These are phyloP conservation scores for Aethes cnicana DNA, from an alignment of 2,888 invertebrate genomes.

Conservation along the genomic window DNA sequence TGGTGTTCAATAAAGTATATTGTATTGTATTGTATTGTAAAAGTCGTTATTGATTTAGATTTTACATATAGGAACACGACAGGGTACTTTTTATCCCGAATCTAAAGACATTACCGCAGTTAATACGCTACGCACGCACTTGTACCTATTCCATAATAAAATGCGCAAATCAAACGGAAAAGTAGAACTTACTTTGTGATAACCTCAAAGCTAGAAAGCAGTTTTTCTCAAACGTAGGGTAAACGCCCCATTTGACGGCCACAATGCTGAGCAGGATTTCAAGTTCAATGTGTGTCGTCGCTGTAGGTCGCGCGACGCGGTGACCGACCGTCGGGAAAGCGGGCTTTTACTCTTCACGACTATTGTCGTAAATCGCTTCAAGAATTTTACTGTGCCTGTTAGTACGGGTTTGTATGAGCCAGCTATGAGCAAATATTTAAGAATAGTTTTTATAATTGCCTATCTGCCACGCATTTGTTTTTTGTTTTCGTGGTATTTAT, in stretches of 20 bases:
- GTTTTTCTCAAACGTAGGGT: slow-evolving; percentile 30
- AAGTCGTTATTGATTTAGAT: too few relatives aligned
- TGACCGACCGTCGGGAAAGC: slow-evolving; percentile 67
- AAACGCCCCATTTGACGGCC: slow-evolving; percentile 40
- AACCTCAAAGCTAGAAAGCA: slow-evolving; percentile 28
- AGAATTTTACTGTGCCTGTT: slow-evolving; percentile 14
- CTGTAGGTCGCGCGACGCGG: slow-evolving; percentile 71
- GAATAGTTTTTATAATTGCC: too few relatives aligned
- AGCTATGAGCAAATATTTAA: too few relatives aligned
- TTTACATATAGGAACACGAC: too few relatives aligned
- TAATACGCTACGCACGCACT: too few relatives aligned
- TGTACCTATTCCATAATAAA: too few relatives aligned
- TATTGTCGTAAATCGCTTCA: slow-evolving; percentile 45
- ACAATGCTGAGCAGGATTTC: slow-evolving; percentile 63
- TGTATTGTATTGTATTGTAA: too few relatives aligned
- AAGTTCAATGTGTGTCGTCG: slow-evolving; percentile 67
- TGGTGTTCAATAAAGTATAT: too few relatives aligned
- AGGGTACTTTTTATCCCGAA: too few relatives aligned
- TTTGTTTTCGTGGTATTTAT: too few relatives aligned
- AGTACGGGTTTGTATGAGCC: neutral
- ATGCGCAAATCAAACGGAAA: neutral
- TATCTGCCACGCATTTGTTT: too few relatives aligned
- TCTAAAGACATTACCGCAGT: too few relatives aligned
- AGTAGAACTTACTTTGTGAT: neutral
- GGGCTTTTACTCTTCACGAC: slow-evolving; percentile 65